Percentiles rank a stretch among this genome's conserved stretches.
Evolutionary conservation across 2,113 vertebrate genomes (phyloP).

Genomic region (Limanda limanda): DNA sequence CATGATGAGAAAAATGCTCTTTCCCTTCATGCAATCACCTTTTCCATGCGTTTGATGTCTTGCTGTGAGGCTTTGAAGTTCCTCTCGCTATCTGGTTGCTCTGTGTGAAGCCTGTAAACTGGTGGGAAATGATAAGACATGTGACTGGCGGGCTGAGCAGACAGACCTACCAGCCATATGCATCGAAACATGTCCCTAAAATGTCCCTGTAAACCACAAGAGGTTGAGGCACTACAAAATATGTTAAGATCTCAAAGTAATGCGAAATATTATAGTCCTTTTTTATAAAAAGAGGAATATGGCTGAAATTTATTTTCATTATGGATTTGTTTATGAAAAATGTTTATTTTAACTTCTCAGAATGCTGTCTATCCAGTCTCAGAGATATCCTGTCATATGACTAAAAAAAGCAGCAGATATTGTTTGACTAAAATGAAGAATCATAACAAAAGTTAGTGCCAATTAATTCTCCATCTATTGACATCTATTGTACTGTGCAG

Average conservation of each 20-base stretch:
- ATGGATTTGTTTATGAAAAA: neutral
- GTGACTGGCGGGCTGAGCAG: conserved; percentile 28
- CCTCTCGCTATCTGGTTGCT: conserved; percentile 35
- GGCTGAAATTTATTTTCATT: neutral
- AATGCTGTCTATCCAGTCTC: too few relatives aligned
- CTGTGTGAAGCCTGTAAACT: conserved; percentile 51
- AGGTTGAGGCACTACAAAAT: neutral
- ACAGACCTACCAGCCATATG: neutral
- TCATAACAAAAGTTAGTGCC: too few relatives aligned
- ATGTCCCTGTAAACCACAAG: neutral
- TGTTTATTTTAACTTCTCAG: too few relatives aligned
- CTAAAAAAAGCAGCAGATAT: too few relatives aligned
- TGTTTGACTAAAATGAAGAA: too few relatives aligned
- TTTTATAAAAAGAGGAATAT: neutral
- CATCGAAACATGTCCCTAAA: neutral
- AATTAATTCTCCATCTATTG: too few relatives aligned
- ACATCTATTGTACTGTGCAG: neutral
- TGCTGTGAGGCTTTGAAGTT: conserved; percentile 63
- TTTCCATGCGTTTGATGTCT: conserved; percentile 51
- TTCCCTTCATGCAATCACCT: conserved; percentile 2
- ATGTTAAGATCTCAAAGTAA: too few relatives aligned
- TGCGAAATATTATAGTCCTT: neutral
- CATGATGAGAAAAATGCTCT: neutral
- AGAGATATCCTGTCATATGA: too few relatives aligned
- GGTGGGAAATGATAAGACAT: conserved; percentile 63